phyloP scores from a whole-genome alignment of 2,888 invertebrate species.

The Dryocosmus kuriphilus region DNA sequence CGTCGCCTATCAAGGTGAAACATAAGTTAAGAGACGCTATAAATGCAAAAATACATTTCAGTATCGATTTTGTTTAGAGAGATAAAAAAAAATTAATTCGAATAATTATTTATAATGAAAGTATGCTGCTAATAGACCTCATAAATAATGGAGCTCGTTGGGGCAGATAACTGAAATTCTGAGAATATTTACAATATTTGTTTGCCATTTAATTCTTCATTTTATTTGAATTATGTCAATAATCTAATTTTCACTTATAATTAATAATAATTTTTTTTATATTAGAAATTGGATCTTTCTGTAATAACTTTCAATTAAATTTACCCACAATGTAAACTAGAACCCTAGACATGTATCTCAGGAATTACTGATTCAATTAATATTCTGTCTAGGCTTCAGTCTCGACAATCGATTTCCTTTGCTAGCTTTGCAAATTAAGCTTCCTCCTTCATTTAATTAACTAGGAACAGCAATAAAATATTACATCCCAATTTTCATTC shows the following conservation, averaged over 20 bases:
- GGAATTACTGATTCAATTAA: not conserved
- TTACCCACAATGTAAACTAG: not conserved
- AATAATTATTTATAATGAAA: not conserved
- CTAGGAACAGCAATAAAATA: not conserved
- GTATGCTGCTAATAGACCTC: not conserved
- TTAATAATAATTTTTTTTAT: too few relatives aligned
- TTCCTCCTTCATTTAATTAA: not conserved
- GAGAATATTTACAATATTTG: not conserved
- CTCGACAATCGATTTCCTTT: too few relatives aligned
- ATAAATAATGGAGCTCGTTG: not conserved
- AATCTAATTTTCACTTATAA: too few relatives aligned
- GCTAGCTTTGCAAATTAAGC: not conserved
- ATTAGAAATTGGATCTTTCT: too few relatives aligned
- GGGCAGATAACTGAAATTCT: not conserved
- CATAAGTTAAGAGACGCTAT: not conserved
- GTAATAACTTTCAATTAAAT: not conserved
- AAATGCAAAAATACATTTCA: not conserved
- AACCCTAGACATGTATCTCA: not conserved
- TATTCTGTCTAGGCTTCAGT: not conserved
- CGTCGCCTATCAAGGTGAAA: not conserved
- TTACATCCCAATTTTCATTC: not conserved
- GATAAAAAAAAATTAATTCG: not conserved
- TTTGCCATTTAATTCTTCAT: not conserved
- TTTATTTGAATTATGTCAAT: not conserved
- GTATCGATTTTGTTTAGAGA: not conserved